Evolutionary conservation across 2,113 vertebrate species (phyloP).

Genomic region (Cygnus atratus): DNA sequence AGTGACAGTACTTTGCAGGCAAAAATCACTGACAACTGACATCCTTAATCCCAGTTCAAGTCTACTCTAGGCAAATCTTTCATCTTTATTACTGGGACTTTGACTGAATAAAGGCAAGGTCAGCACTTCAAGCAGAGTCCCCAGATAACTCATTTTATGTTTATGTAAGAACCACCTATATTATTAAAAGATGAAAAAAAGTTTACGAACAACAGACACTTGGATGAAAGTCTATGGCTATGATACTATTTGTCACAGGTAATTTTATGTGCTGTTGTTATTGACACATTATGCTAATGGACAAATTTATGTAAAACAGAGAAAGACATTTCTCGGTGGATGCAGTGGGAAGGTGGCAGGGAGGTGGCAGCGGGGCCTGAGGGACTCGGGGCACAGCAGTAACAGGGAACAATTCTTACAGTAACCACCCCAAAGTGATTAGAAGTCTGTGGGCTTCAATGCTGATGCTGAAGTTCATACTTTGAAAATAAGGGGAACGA

Average conservation of each 20-base stretch:
- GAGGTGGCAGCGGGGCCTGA: too few species aligned
- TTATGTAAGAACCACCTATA: not conserved
- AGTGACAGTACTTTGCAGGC: not conserved
- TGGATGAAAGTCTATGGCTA: not conserved
- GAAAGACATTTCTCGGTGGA: not conserved
- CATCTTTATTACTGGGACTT: conserved; percentile 2
- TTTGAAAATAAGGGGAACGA: not conserved
- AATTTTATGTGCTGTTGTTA: not conserved
- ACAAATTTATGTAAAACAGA: not conserved
- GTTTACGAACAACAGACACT: not conserved
- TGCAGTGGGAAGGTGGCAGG: too few species aligned
- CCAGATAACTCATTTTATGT: not conserved
- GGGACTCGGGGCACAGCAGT: too few species aligned
- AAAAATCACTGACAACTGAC: conserved; percentile 28
- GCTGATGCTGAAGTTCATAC: not conserved
- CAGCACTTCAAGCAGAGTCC: not conserved
- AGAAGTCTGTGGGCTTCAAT: not conserved
- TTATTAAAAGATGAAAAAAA: not conserved
- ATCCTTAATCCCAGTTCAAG: conserved; percentile 2
- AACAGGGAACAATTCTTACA: not conserved
- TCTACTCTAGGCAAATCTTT: not conserved
- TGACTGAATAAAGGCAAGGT: not conserved
- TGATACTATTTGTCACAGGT: rapidly evolving
- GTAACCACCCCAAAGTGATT: not conserved
- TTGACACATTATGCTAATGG: rapidly evolving